These are phyloP conservation scores for Gallinago solitaria DNA, from an alignment of 2,797 vertebrate genomes.

Conservation along the genomic window DNA sequence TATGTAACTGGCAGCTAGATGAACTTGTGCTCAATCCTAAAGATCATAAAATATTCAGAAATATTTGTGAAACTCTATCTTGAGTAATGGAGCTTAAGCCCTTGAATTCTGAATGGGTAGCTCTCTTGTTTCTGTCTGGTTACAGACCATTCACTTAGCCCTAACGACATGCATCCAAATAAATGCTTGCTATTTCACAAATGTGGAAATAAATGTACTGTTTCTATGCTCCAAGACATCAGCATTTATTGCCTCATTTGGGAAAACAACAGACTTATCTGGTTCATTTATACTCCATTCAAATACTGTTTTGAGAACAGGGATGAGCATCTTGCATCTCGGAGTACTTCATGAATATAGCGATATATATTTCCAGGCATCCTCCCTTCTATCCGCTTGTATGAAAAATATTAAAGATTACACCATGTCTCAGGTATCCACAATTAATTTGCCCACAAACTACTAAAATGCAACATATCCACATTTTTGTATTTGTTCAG, in stretches of 20 bases:
- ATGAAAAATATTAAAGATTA: background rate
- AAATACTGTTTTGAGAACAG: slow-evolving; percentile 10
- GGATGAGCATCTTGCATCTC: background rate
- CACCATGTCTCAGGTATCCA: background rate
- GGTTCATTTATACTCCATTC: slow-evolving; percentile 30
- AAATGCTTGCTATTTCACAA: slow-evolving; percentile 31
- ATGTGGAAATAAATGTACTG: slow-evolving; percentile 56
- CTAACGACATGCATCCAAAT: slow-evolving; percentile 28
- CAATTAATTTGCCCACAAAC: background rate
- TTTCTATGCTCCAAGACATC: slow-evolving; percentile 30
- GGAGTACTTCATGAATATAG: background rate
- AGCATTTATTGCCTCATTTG: slow-evolving; percentile 42
- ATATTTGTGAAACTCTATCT: slow-evolving; percentile 52
- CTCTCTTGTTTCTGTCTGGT: slow-evolving; percentile 1
- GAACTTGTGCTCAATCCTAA: slow-evolving; percentile 45
- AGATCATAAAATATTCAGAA: slow-evolving; percentile 58
- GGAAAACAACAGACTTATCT: slow-evolving; percentile 9
- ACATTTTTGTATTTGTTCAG: background rate
- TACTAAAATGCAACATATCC: background rate
- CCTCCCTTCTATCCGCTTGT: background rate
- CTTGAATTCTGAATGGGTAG: slow-evolving; percentile 48
- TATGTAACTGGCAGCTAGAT: slow-evolving; percentile 60
- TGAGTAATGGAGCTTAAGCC: slow-evolving; percentile 5
- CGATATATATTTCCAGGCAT: background rate
- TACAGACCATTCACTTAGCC: slow-evolving; percentile 51